Evolutionary conservation across 2,113 vertebrate species (phyloP), one percentile per base, ranked within the genome.

Genomic region (Talpa occidentalis): DNA sequence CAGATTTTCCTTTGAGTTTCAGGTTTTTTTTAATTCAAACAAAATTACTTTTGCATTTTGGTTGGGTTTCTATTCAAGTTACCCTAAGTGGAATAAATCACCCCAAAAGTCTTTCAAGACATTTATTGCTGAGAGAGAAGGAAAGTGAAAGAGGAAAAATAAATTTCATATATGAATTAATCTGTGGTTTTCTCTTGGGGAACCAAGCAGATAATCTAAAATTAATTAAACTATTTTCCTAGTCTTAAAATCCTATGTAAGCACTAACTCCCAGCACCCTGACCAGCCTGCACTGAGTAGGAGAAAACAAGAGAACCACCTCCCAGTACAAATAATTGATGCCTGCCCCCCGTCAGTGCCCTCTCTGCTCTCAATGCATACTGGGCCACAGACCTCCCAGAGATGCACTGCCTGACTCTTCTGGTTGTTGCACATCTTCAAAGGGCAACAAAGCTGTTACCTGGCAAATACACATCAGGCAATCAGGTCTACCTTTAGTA

Each of bases 161-260:
- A 91, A 78, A 66, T 66, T 66, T 92, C 37, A 87, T 72, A 80
- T 28, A 89, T 56, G 37, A 94, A 82, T 89, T 83, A 74, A 83
- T 64, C 64, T 88, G 4, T 72, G 7, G 42, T 74, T 37, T 86
- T 81, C n/a, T 82, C 70, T 62, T 70, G 60, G 52, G 30, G 44
- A 94, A 85, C 40, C 44, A 92, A 93, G 30, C 32, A 85, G 37
- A 90, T 87, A 96, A 87, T 83, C n/a, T 17, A 74, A 92, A 80
- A 69, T 85, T 78, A 76, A 66, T 80, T 64, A 86, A 86, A 74
- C 56, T 79, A 59, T 69, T 90, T 83, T n/a, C 66, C 21, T 87
- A 67, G 12, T 22, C 30, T 67, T 35, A n/a, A 67, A 35, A 67
- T 67, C 32, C 66, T 35, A 35, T 10, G 15, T 21, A 56, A 56